Evolutionary conservation across 2,888 invertebrate species (phyloP).

Genomic region (Endomychus coccineus): DNA sequence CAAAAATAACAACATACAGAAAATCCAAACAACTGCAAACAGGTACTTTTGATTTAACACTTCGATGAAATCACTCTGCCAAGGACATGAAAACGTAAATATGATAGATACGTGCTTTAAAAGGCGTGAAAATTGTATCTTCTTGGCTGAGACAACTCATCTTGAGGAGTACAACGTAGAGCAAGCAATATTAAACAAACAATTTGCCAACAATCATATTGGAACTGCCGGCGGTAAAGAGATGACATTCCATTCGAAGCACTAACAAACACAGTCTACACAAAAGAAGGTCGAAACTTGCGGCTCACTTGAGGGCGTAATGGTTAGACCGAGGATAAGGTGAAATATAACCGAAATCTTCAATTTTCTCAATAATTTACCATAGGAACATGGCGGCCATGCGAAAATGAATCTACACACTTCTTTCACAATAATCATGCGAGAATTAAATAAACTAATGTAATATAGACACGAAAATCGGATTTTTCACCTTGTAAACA

Average conservation of each 20-base stretch:
- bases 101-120: slow-evolving; percentile 40
- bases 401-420: slow-evolving; percentile 39
- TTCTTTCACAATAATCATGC: slow-evolving; percentile 39
- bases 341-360: slow-evolving; percentile 24
- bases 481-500: slow-evolving; percentile 42
- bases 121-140: slow-evolving; percentile 32
- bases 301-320: slow-evolving; percentile 14
- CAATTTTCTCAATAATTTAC: slow-evolving; percentile 34
- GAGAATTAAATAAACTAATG: slow-evolving; percentile 37
- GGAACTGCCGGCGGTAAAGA: slow-evolving; percentile 26
- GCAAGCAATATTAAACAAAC: slow-evolving; percentile 37
- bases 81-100: slow-evolving; percentile 31
- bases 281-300: slow-evolving; percentile 29
- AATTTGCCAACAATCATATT: slow-evolving; percentile 32
- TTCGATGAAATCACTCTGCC: slow-evolving; percentile 34
- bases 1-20: too few relatives aligned
- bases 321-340: slow-evolving; percentile 6
- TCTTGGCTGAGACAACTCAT: slow-evolving; percentile 34
- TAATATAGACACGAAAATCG: slow-evolving; percentile 38
- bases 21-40: too few relatives aligned
- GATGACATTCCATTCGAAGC: slow-evolving; percentile 30
- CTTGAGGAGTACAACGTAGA: slow-evolving; percentile 30
- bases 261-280: slow-evolving; percentile 31
- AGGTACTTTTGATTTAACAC: too few relatives aligned
- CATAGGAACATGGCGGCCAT: slow-evolving; percentile 42